Percentiles rank a stretch among this genome's conserved stretches.
Conservation (phyloP, 2,888 invertebrate species). For the Lasioglossum calceatum region DNA sequence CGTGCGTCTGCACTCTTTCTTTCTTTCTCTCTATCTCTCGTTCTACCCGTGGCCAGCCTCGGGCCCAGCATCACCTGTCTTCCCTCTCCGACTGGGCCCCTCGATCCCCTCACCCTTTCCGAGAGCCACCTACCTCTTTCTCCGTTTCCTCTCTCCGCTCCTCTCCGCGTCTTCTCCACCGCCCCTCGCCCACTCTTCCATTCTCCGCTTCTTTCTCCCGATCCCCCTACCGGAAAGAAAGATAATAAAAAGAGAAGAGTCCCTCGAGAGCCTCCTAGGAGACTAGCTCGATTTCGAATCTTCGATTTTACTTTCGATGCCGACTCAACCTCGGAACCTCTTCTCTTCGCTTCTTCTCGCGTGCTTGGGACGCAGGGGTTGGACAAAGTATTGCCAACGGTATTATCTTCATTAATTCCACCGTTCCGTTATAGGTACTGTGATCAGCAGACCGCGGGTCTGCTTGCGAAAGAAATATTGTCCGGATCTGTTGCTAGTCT, state of each 20-base stretch:
- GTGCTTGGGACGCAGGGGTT: not conserved
- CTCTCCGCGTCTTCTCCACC: not conserved
- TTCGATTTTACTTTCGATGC: constrained; percentile 31
- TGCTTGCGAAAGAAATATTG: too few species aligned
- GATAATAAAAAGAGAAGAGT: constrained; percentile 50
- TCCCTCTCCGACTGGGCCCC: constrained; percentile 69
- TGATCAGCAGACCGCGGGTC: too few species aligned
- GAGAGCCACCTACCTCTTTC: constrained; percentile 43
- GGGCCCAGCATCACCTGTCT: constrained; percentile 84
- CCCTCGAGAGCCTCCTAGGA: constrained; percentile 22
- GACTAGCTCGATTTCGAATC: constrained; percentile 42
- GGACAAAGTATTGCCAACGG: not conserved
- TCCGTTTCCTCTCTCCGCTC: constrained; percentile 16
- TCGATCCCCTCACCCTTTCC: constrained; percentile 52
- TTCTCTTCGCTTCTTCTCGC: not conserved
- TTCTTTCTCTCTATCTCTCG: not conserved
- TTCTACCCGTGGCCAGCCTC: constrained; percentile 70
- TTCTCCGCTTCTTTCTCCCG: constrained; percentile 49
- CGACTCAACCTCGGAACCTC: not conserved
- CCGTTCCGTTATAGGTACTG: too few species aligned
- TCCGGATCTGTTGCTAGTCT: too few species aligned
- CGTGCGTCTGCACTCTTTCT: constrained; percentile 66
- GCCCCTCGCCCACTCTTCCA: constrained; percentile 33
- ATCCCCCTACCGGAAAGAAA: constrained; percentile 32
- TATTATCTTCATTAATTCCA: not conserved